Percentiles rank a stretch among this genome's conserved stretches.
phyloP scores from a whole-genome alignment of 2,888 invertebrate genomes.

The Theretra japonica region DNA sequence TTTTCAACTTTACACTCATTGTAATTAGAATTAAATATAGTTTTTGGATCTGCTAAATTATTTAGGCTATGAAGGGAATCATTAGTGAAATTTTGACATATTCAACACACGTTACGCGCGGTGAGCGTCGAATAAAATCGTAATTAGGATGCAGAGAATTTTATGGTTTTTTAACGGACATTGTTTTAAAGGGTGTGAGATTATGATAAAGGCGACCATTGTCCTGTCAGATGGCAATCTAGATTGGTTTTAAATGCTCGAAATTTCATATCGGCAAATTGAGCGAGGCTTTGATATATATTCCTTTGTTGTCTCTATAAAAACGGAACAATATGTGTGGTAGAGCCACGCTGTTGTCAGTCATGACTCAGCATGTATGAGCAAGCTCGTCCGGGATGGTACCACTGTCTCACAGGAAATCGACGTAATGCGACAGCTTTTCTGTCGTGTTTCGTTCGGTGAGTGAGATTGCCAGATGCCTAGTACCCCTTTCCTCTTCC shows the following conservation, averaged over 20 bases:
- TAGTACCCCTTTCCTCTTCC: too few species aligned
- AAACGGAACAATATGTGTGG: not conserved
- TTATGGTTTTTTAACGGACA: constrained; percentile 68
- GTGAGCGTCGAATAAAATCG: constrained; percentile 59
- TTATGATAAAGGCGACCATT: constrained; percentile 24
- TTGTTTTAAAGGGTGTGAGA: constrained; percentile 45
- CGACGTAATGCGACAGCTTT: too few species aligned
- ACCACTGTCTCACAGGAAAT: too few species aligned
- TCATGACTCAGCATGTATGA: too few species aligned
- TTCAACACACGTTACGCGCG: constrained; percentile 65
- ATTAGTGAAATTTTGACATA: constrained; percentile 70
- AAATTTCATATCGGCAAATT: constrained; percentile 10
- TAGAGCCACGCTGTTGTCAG: too few species aligned
- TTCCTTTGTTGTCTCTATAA: constrained; percentile 1
- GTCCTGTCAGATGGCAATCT: constrained; percentile 13
- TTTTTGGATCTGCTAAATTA: not conserved
- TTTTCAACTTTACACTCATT: constrained; percentile 37
- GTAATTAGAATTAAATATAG: constrained; percentile 32
- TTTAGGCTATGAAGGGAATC: constrained; percentile 55
- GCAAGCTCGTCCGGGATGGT: too few species aligned
- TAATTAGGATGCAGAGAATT: constrained; percentile 67
- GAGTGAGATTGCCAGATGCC: too few species aligned
- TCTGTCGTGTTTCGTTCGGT: too few species aligned
- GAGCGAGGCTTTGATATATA: constrained; percentile 8
- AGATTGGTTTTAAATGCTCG: constrained; percentile 11